phyloP scores from a whole-genome alignment of 2,797 vertebrate genomes.

The Sciaenops ocellatus region DNA sequence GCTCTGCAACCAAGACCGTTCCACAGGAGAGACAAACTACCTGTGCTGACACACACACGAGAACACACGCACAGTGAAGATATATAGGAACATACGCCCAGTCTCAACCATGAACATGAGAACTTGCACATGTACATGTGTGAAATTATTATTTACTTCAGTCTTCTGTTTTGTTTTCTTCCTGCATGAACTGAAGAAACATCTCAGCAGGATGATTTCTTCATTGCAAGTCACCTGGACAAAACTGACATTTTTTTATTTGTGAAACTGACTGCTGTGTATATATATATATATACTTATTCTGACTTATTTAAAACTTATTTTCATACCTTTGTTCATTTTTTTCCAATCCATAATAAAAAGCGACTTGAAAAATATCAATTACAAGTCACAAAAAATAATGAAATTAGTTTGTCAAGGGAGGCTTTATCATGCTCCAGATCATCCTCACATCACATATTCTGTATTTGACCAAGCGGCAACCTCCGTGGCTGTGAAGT shows the following conservation, averaged over 20 bases:
- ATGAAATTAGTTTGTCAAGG: too few species aligned
- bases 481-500: too few species aligned
- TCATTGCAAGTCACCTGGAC: neutral
- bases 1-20: conserved; percentile 75
- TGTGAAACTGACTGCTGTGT: neutral
- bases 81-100: neutral
- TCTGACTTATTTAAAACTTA: too few species aligned
- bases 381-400: too few species aligned
- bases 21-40: conserved; percentile 80
- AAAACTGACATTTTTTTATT: neutral
- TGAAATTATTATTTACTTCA: conserved; percentile 5
- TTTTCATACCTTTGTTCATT: too few species aligned
- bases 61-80: conserved; percentile 24
- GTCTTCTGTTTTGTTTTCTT: conserved; percentile 8
- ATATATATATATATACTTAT: too few species aligned
- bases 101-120: conserved; percentile 16
- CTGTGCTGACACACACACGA: conserved; percentile 37
- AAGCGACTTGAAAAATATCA: neutral
- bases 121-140: conserved; percentile 31
- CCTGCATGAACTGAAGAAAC: conserved; percentile 10
- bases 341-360: too few species aligned
- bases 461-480: too few species aligned
- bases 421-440: too few species aligned
- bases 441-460: too few species aligned
- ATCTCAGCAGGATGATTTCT: neutral